Conservation (phyloP, 2,888 invertebrate species). For the Eupithecia subumbrata region DNA sequence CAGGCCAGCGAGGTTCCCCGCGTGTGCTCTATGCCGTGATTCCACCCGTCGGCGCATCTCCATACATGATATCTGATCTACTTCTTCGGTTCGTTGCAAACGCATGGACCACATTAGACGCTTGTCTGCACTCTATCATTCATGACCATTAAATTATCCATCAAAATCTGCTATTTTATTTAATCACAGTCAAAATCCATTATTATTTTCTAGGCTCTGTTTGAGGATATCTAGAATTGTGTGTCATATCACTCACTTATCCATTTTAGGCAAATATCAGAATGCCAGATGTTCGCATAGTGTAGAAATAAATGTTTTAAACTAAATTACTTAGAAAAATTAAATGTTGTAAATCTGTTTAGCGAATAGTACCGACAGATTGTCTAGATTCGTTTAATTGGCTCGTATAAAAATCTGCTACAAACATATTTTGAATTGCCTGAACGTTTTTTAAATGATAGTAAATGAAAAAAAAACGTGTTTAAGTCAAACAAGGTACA, state of each 20-base stretch:
- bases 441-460: too few relatives aligned
- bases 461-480: neutral
- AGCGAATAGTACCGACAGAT: neutral
- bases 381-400: neutral
- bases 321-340: conserved; percentile 19
- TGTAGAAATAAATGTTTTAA: conserved; percentile 39
- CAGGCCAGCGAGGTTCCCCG: conserved; percentile 68
- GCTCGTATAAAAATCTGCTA: neutral
- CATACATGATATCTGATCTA: conserved; percentile 74
- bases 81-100: conserved; percentile 80
- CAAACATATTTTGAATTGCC: neutral
- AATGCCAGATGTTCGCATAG: conserved; percentile 45
- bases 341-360: conserved; percentile 25
- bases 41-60: conserved; percentile 72
- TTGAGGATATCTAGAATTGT: conserved; percentile 45
- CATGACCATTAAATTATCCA: conserved; percentile 45
- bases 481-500: neutral
- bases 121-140: conserved; percentile 75
- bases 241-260: conserved; percentile 44
- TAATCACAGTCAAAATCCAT: conserved; percentile 36
- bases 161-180: conserved; percentile 39
- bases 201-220: conserved; percentile 34
- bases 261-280: conserved; percentile 40
- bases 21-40: conserved; percentile 77
- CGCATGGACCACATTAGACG: conserved; percentile 82